A percentile compares a stretch with the other conserved stretches of the same genome.
Evolutionary conservation across 2,797 vertebrate genomes (phyloP).

Genomic region (Hypotaenidia okinawae): DNA sequence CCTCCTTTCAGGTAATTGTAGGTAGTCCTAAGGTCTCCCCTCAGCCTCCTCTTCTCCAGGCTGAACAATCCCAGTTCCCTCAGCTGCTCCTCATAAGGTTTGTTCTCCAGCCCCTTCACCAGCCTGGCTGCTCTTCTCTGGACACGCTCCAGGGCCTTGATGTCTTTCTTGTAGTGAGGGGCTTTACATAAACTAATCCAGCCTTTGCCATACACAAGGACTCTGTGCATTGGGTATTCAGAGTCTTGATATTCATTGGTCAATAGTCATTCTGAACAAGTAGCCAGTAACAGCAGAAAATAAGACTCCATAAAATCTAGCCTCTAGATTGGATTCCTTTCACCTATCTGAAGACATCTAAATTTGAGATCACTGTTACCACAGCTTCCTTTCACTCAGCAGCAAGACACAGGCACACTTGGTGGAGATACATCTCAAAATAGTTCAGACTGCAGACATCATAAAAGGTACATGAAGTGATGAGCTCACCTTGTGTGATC

Average conservation of each 20-base stretch:
- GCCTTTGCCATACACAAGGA: neutral
- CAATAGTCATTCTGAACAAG: neutral
- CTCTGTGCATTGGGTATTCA: neutral
- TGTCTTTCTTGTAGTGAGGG: no score
- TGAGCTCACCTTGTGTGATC: neutral
- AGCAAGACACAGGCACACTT: neutral
- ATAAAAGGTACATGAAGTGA: neutral
- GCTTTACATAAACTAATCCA: neutral
- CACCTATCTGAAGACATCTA: neutral
- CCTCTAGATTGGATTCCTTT: neutral
- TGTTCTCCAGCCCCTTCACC: no score
- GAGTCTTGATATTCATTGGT: neutral
- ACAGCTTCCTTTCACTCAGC: neutral
- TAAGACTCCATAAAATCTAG: neutral
- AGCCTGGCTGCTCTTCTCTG: no score
- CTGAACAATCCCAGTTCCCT: no score
- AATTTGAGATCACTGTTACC: neutral
- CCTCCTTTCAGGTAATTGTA: no score
- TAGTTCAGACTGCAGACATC: neutral
- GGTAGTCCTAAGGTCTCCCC: no score
- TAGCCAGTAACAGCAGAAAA: neutral
- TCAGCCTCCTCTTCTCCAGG: no score
- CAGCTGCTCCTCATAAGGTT: no score
- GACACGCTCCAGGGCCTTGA: no score
- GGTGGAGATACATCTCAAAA: neutral